Base-by-base conservation (phyloP, 2,888 invertebrate species). In the Mactromeris polynyma region DNA sequence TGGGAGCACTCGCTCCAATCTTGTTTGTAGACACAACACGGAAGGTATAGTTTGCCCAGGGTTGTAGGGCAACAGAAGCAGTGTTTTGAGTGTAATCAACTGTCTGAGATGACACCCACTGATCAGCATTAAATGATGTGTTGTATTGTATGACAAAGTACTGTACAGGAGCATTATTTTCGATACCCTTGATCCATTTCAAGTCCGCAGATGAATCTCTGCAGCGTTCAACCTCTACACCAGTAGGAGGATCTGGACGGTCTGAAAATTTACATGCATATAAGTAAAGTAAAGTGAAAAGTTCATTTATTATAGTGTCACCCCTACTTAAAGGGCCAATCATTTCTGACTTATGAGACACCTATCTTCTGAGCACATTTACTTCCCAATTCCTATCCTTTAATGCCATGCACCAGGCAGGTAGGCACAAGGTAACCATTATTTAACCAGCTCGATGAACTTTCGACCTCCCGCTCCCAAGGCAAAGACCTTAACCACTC, bases 81-180 rank as follows among this genome's bases (percentile, higher is more conserved):
- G 93, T 93, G 64, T 93, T 96, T 86, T 95, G 93, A 9, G 95
- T 92, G 40, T 95, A 88, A 17, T 93, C 92, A 0, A 94, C 93
- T 21, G 91, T 92, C 46, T 84, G 97, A 94, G 98, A 98, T 81
- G 97, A 97, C 96, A 98, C 98, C 99, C 99, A 99, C 0, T 98
- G 97, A 96, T 99, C 99, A 0, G 99, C 99, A 31, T 98, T 98
- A 96, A 99, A 99, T 82, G 98, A 98, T 0, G 99, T 99, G 97
- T 99, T 99, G 97, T 98, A 98, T 97, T 99, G 98, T 89, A 99
- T 98, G 87, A 98, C 98, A 97, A 98, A 99, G 94, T 98, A 98
- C 82, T 99, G 97, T 96, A 99, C 98, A 14, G 99, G 98, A 0
- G 99, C 98, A 93, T 99, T 98, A 97, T 99, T 99, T 97, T 99